Base-by-base conservation (phyloP, 1,140 invertebrate genomes). In the Pseudomyrmex flavicornis region DNA sequence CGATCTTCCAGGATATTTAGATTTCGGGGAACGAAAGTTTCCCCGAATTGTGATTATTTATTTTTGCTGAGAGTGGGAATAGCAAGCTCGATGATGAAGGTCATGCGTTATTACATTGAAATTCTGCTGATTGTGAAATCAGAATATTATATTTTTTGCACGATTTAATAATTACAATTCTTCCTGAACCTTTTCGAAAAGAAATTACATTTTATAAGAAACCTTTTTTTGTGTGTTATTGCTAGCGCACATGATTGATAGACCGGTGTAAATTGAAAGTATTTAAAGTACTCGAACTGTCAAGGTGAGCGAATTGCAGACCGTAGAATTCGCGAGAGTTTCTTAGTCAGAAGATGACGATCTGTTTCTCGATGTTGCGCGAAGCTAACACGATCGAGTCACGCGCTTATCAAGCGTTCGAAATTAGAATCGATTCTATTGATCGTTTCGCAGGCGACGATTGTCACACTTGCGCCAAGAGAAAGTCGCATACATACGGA, bases 381-480 rank as follows among this genome's bases (percentile, higher is more conserved):
- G 54, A 79, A 59, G n/a, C 20, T 35, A 50, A 80, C 3, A 58
- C 54, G 44, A 79, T 58, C 17, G 58, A 73, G 20, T n/a, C 15
- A 22, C 20, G 52, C 15, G 22, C 61, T 80, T 85, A 54, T 85
- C 74, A 58, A 13, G 46, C 17, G 10, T 59, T 59, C 50, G 35
- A 73, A 65, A 50, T 70, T 76, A 35, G 59, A 75, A 88, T 69
- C 62, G 20, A 12, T 26, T 76, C 58, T 1, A 22, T 26, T 58
- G 76, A 35, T 74, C 65, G 56, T 68, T n/a, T 79, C 65, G 65
- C 75, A 50, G 20, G 22, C 56, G 68, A 87, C 17, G 82, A 85
- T 89, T 85, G 83, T 90, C 87, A 79, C 80, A 89, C 61, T 86
- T 74, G 79, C 75, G 63, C 69, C 63, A 70, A 35, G 88, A 85